phyloP scores from a whole-genome alignment of 2,797 vertebrate genomes.

The Scyliorhinus canicula region DNA sequence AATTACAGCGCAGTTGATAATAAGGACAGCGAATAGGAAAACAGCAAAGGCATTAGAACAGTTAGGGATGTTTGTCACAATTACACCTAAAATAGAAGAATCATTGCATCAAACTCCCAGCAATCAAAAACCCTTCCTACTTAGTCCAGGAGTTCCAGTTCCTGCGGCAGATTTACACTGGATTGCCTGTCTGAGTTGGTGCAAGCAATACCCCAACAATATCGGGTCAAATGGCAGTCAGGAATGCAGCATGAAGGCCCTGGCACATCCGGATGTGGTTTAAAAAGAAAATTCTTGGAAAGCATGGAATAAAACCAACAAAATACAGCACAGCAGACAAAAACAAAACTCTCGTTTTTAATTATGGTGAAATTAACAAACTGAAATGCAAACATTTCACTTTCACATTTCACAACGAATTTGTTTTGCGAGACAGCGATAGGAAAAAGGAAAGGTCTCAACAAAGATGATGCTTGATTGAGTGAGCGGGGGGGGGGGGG shows the following conservation, averaged over 20 bases:
- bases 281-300: neutral
- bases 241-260: neutral
- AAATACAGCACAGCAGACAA: constrained; percentile 22
- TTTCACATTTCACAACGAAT: constrained; percentile 22
- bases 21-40: neutral
- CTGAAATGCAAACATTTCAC: constrained; percentile 32
- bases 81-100: too few relatives aligned
- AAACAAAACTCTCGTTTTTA: constrained; percentile 19
- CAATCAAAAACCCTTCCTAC: too few relatives aligned
- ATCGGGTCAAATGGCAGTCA: neutral
- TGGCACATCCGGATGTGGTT: neutral
- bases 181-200: neutral
- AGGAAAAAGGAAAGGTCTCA: neutral
- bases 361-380: constrained; percentile 31
- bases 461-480: neutral
- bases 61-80: neutral
- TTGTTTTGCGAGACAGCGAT: neutral
- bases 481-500: neutral
- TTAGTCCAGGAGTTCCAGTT: too few relatives aligned
- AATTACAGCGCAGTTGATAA: neutral
- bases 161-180: neutral
- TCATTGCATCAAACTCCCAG: too few relatives aligned
- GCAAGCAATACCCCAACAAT: neutral
- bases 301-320: neutral
- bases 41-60: neutral